These are phyloP conservation scores for Psilanteris sp. DNA, from an alignment of 1,140 invertebrate genomes.

Conservation along the genomic window DNA sequence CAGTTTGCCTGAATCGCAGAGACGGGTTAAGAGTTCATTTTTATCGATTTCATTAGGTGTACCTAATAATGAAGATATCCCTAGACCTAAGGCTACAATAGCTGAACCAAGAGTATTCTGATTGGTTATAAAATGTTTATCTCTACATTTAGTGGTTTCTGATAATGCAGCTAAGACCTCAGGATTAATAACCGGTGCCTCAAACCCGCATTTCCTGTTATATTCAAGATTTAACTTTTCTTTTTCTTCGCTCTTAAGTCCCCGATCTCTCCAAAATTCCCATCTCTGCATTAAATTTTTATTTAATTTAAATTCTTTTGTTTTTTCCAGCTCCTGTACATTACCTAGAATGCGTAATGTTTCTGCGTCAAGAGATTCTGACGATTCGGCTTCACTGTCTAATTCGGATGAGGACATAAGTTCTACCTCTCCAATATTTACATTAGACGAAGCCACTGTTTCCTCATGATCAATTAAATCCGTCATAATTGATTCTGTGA, in stretches of 20 bases:
- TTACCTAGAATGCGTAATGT: not conserved
- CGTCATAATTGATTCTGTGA: no score
- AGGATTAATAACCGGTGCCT: constrained; percentile 1
- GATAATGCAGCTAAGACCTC: not conserved
- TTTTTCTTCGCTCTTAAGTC: constrained; percentile 1
- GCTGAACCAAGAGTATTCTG: not conserved
- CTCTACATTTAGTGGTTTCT: not conserved
- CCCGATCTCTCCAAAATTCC: not conserved
- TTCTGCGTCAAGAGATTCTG: constrained; percentile 1
- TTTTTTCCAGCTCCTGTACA: not conserved
- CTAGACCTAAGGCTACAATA: not conserved
- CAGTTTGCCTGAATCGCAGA: constrained; percentile 1
- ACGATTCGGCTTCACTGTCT: no score
- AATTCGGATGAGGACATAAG: not conserved
- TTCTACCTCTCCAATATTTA: not conserved
- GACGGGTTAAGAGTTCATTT: not conserved
- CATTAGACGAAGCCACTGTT: no score
- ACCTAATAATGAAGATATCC: no score
- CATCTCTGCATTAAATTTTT: not conserved
- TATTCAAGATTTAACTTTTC: not conserved
- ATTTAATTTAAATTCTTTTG: not conserved
- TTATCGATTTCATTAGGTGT: not conserved
- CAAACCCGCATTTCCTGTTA: not conserved
- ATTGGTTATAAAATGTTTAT: not conserved
- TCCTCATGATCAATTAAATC: not conserved